A percentile compares a stretch with the other conserved stretches of the same genome.
These are phyloP conservation scores for Adela reaumurella DNA, from an alignment of 2,888 invertebrate species.

Conservation along the genomic window DNA sequence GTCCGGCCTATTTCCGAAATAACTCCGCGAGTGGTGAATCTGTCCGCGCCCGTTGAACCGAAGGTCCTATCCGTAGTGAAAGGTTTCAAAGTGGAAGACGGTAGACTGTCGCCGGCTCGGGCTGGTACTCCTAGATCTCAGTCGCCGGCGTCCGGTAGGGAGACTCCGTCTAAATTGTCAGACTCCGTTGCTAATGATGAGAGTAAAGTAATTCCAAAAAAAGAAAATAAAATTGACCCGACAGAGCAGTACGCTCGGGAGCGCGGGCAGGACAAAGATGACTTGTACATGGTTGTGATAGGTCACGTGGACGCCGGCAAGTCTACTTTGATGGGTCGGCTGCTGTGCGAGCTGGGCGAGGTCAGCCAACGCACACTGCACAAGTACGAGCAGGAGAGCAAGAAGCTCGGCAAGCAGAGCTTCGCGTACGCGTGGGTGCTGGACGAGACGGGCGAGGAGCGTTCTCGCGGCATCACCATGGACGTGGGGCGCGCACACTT, in stretches of 20 bases:
- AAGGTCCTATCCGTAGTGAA: conserved; percentile 36
- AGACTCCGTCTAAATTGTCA: conserved; percentile 34
- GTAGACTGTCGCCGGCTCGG: conserved; percentile 22
- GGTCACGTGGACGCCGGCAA: conserved; percentile 98
- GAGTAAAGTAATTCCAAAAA: conserved; percentile 38
- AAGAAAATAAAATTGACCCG: conserved; percentile 58
- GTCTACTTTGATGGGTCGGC: conserved; percentile 94
- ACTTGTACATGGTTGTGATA: conserved; percentile 87
- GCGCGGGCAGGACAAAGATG: conserved; percentile 76
- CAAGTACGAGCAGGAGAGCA: conserved; percentile 96
- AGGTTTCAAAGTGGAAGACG: conserved; percentile 54
- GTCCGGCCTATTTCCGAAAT: conserved; percentile 19
- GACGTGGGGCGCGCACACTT: conserved; percentile 93
- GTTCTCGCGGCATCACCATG: conserved; percentile 96
- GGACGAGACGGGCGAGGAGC: conserved; percentile 97
- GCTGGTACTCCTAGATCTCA: conserved; percentile 62
- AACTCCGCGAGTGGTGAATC: conserved; percentile 34
- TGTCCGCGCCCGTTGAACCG: conserved; percentile 45
- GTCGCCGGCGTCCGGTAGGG: conserved; percentile 65
- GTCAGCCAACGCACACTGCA: conserved; percentile 87
- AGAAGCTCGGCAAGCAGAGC: conserved; percentile 95
- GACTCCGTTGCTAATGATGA: conserved; percentile 29
- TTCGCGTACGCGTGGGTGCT: conserved; percentile 99
- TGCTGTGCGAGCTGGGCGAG: conserved; percentile 83
- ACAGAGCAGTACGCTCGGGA: conserved; percentile 65